Evolutionary conservation across 2,888 invertebrate genomes (phyloP), one percentile per base, ranked within the genome.

Genomic region (Drosophila borealis): DNA sequence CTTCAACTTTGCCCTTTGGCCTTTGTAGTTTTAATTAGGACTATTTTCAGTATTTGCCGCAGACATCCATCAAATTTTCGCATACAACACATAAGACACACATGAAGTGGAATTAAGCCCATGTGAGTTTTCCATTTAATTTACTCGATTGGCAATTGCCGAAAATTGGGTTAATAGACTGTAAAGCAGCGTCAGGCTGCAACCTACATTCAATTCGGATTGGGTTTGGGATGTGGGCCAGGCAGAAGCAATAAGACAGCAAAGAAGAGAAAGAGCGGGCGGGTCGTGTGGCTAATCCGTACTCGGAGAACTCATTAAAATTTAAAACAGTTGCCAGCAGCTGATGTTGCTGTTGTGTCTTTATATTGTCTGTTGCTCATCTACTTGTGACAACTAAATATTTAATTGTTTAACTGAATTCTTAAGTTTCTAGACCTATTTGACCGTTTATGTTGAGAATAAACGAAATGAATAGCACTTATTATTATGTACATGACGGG

Each of bases 91-190:
- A 41, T 29, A 50, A 62, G 46, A 49, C 50, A 29, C 37, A 49
- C 59, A 46, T 48, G 37, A 51, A 44, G 25, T 46, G 34, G 60
- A 36, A 57, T 54, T 25, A 48, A 70, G 69, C 39, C 42, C 42
- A 42, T 48, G 56, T 13, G 76, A 69, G 68, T 78, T 84, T 89
- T 90, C 82, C 88, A 89, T 90, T 87, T 87, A 88, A 89, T 89
- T 91, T 82, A 79, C 77, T 81, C 60, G 73, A 78, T 76, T 79
- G 81, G 76, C 78, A 82, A 60, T 77, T 77, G 78, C 74, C 81
- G 63, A 76, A 82, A 91, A 89, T 90, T 90, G 78, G 91, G 90
- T 90, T 91, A 90, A 91, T 91, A 89, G 88, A 85, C 87, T 89
- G 81, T 88, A 82, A 90, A 82, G 78, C 65, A 63, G 66, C 65